Base-by-base conservation (phyloP, 2,888 invertebrate genomes). In the Platycnemis pennipes region DNA sequence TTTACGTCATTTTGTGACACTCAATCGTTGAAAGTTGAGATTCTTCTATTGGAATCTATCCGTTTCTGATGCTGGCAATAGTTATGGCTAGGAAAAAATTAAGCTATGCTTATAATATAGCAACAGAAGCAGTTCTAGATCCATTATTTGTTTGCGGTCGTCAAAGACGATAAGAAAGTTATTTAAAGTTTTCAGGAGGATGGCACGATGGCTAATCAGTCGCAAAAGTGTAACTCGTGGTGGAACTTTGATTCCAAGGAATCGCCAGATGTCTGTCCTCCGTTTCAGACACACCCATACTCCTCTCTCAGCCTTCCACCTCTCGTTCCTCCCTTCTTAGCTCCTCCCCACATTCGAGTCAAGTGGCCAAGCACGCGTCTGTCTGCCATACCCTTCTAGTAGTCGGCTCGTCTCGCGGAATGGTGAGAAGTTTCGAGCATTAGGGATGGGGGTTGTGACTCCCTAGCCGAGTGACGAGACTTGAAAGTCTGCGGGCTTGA, bases 351-450 rank as follows among this genome's bases (percentile, higher is more conserved):
- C 42, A 31, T 56, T 89, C 56, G 49, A 42, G 7, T 89, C 53
- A 89, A 89, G 89, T 89, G 91, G 44, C 63, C 37, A 42, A 53
- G 53, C 89, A 69, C 69, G 89, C 56, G 89, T 56, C 89, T 63
- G 89, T 42, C 89, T n/a, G 63, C n/a, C 56, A 22, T 37, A 16
- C 42, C 26, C 44, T 45, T 63, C 69, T 91, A 44, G 63, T 63
- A 13, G 26, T 19, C 89, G 37, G 89, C 86, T 44, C 46, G 45
- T 69, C 91, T 91, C 63, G 26, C 42, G n/a, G n/a, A 53, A 45
- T 19, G 19, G 22, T 4, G 31, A n/a, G 37, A 89, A 89, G 53
- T 53, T 31, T 37, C 5, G 49, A 31, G 19, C 22, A 26, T 26
- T 31, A 8, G 37, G n/a, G 26, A 53, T 53, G 37, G 53, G 49